Evolutionary conservation across 2,888 invertebrate species (phyloP).

Genomic region (Tachina grossa): DNA sequence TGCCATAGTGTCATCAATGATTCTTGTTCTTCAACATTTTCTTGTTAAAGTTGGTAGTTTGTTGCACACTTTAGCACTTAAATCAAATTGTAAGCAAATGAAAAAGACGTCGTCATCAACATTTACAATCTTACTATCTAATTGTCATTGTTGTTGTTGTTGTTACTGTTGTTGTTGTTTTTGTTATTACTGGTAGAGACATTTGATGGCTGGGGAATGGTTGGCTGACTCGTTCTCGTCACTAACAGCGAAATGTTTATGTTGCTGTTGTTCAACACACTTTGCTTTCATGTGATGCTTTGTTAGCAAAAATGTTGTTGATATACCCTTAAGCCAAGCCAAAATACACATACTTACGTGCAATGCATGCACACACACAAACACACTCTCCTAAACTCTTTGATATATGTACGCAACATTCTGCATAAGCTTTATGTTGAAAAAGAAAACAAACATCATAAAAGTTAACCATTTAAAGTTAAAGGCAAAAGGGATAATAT

Average conservation of each 20-base stretch:
- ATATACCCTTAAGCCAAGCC: constrained; percentile 44
- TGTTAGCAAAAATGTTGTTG: constrained; percentile 27
- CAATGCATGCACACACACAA: neutral
- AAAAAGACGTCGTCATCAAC: constrained; percentile 28
- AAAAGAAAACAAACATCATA: neutral
- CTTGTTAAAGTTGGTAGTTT: constrained; percentile 31
- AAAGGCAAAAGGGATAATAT: constrained; percentile 33
- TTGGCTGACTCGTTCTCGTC: neutral
- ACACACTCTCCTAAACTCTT: constrained; percentile 16
- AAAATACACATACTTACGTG: constrained; percentile 1
- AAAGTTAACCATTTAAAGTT: constrained; percentile 17
- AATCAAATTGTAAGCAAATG: constrained; percentile 40
- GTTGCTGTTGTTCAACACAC: constrained; percentile 10
- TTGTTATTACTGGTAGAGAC: neutral
- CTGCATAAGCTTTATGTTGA: constrained; percentile 1
- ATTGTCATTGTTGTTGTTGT: constrained; percentile 13
- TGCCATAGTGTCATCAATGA: constrained; percentile 12
- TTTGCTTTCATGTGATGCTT: constrained; percentile 31
- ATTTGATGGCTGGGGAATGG: too few species aligned
- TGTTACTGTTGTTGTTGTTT: neutral
- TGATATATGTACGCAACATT: constrained; percentile 21
- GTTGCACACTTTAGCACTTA: constrained; percentile 54
- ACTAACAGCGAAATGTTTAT: neutral
- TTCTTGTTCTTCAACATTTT: constrained; percentile 7
- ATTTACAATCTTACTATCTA: constrained; percentile 12